phyloP scores from a whole-genome alignment of 2,888 invertebrate genomes.

The Aporophyla nigra region DNA sequence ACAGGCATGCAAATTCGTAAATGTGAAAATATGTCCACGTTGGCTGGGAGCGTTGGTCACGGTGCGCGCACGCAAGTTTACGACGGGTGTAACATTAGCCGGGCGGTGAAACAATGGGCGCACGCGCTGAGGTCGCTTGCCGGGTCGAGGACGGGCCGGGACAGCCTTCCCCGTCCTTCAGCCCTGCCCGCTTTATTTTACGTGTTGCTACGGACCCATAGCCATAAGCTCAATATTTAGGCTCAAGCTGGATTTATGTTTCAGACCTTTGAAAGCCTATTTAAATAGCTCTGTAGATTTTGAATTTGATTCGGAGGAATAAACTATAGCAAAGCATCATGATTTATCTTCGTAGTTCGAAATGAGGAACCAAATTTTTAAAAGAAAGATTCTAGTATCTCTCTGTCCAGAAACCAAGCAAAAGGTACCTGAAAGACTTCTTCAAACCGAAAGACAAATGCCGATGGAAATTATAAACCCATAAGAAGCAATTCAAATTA shows the following conservation, averaged over 20 bases:
- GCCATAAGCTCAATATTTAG: slow-evolving; percentile 54
- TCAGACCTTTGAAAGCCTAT: slow-evolving; percentile 12
- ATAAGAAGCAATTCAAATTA: slow-evolving; percentile 47
- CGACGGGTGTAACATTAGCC: slow-evolving; percentile 81
- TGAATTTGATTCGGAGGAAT: neutral
- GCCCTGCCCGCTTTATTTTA: slow-evolving; percentile 71
- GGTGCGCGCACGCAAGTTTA: slow-evolving; percentile 74
- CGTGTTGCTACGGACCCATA: slow-evolving; percentile 65
- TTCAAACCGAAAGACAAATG: slow-evolving; percentile 20
- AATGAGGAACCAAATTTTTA: neutral
- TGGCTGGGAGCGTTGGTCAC: slow-evolving; percentile 68
- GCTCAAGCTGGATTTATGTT: slow-evolving; percentile 14
- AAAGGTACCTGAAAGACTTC: neutral
- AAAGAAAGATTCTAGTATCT: slow-evolving; percentile 1
- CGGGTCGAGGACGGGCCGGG: slow-evolving; percentile 83
- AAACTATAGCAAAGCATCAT: neutral
- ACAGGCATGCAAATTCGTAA: slow-evolving; percentile 58
- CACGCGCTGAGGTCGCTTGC: slow-evolving; percentile 85
- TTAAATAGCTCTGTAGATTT: neutral
- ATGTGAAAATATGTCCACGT: slow-evolving; percentile 66
- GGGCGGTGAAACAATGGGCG: slow-evolving; percentile 81
- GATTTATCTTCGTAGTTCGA: neutral
- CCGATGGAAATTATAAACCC: too few relatives aligned
- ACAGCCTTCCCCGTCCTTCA: slow-evolving; percentile 84
- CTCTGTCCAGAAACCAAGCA: neutral